Percentiles rank a stretch among this genome's conserved stretches.
phyloP scores from a whole-genome alignment of 2,797 vertebrate genomes.

The Amazona finschi region DNA sequence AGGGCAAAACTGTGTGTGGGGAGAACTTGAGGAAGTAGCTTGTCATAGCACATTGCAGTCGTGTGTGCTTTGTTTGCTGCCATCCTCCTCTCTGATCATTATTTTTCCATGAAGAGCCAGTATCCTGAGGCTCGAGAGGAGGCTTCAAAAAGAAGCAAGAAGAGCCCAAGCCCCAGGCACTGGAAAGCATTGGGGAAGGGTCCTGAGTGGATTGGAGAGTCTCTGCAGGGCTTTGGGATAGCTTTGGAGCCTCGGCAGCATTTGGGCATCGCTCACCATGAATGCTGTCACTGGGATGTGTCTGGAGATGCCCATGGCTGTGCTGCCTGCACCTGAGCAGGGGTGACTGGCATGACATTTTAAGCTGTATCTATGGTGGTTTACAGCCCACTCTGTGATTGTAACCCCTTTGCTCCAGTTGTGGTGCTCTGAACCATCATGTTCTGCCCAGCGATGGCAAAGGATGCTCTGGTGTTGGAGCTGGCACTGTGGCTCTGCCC shows the following conservation, averaged over 20 bases:
- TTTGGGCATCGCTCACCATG: background rate
- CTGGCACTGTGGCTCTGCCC: background rate
- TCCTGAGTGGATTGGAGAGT: background rate
- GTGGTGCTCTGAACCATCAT: background rate
- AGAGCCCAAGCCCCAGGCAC: background rate
- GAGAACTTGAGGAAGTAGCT: constrained; percentile 14
- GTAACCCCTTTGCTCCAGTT: background rate
- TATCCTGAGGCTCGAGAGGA: background rate
- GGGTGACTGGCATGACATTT: background rate
- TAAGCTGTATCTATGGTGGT: background rate
- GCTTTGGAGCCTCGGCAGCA: background rate
- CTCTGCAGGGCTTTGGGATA: background rate
- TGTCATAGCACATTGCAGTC: background rate
- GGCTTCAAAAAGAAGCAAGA: background rate
- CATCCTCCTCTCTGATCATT: background rate
- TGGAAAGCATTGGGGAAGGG: background rate
- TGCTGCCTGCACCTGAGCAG: background rate
- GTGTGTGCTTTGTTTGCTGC: background rate
- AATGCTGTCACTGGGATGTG: background rate
- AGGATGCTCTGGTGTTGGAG: rapidly evolving
- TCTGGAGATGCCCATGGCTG: background rate
- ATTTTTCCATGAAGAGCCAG: background rate
- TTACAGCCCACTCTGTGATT: background rate
- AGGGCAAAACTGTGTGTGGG: background rate
- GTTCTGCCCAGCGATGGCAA: background rate